Conservation (phyloP, 2,113 vertebrate genomes). For the Caretta caretta region DNA sequence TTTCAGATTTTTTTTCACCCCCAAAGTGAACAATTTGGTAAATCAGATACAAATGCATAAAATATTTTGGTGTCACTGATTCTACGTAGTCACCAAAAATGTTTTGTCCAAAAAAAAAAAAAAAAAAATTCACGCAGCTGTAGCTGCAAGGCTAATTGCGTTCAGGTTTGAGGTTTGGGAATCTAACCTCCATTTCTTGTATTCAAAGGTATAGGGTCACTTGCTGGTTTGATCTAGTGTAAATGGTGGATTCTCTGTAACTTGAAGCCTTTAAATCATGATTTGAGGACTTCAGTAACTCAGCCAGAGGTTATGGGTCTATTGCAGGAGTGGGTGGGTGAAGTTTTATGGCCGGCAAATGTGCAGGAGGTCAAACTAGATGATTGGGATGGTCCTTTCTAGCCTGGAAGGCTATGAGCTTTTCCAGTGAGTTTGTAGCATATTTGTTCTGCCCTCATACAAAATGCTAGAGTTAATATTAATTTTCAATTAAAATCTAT, state of each 20-base stretch:
- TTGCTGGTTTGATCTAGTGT: background rate
- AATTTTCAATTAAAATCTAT: background rate
- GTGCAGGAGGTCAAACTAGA: background rate
- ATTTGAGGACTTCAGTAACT: background rate
- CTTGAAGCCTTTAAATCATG: background rate
- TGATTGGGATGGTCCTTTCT: background rate
- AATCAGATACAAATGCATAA: background rate
- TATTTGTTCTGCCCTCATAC: background rate
- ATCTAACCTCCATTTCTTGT: background rate
- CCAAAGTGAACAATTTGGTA: background rate
- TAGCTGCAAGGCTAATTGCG: background rate
- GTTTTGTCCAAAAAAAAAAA: background rate
- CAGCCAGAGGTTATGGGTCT: background rate
- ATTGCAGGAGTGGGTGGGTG: background rate
- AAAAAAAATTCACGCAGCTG: background rate
- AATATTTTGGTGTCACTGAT: background rate
- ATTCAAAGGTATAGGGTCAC: background rate
- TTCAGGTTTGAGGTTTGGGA: background rate
- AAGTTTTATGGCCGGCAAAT: background rate
- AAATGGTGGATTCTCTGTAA: background rate
- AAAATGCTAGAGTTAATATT: background rate
- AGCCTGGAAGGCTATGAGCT: background rate
- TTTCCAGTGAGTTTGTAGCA: background rate
- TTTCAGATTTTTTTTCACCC: background rate
- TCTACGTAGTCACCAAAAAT: background rate